A percentile compares a stretch with the other conserved stretches of the same genome.
These are phyloP conservation scores for Sander vitreus DNA, from an alignment of 2,113 vertebrate genomes.

Conservation along the genomic window DNA sequence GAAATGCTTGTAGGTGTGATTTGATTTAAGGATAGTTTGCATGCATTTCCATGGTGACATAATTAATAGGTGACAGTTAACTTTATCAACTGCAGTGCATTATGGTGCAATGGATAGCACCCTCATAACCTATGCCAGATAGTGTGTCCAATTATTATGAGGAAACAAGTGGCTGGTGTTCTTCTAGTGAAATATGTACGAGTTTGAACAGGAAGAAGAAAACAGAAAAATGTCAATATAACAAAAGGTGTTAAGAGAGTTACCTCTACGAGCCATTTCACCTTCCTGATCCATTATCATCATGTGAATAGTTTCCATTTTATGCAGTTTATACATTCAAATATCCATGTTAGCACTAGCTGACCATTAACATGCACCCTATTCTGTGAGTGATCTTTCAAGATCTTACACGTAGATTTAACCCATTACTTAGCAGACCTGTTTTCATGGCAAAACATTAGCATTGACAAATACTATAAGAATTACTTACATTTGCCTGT, in stretches of 20 bases:
- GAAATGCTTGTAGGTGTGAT: neutral
- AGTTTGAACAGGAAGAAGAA: slow-evolving; percentile 38
- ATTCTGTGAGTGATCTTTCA: neutral
- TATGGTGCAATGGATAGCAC: neutral
- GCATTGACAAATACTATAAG: neutral
- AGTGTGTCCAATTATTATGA: neutral
- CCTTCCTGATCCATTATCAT: neutral
- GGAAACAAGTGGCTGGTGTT: neutral
- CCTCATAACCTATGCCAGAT: neutral
- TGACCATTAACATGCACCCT: neutral
- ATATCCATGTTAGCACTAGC: neutral
- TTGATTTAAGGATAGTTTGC: neutral
- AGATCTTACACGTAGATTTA: neutral
- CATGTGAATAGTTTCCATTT: neutral
- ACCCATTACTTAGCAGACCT: neutral
- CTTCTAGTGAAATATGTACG: neutral
- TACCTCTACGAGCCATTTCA: neutral
- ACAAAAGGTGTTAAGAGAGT: slow-evolving; percentile 6
- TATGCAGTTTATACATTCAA: neutral
- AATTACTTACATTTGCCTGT: neutral
- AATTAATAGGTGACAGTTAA: neutral
- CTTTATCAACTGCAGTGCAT: neutral
- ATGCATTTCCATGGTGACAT: neutral
- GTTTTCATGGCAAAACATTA: neutral
- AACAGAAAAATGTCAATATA: slow-evolving; percentile 13